Percentiles rank a stretch among this genome's conserved stretches.
These are phyloP conservation scores for Ramazzottius varieornatus DNA, from an alignment of 2,888 invertebrate genomes.

Conservation along the genomic window DNA sequence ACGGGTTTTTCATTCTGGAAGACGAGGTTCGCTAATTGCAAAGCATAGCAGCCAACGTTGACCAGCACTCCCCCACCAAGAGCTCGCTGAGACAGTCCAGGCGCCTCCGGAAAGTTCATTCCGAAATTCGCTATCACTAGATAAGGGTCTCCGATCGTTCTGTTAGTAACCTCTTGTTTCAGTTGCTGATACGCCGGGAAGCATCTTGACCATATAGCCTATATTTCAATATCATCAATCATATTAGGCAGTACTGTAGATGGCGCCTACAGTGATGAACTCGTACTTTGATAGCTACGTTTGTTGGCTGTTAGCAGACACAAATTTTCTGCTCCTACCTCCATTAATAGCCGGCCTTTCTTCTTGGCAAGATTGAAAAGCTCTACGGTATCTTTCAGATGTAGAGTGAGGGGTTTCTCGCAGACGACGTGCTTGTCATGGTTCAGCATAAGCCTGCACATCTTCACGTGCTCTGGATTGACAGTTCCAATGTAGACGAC, in stretches of 20 bases:
- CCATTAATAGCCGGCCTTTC: conserved; percentile 12
- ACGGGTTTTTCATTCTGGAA: not conserved
- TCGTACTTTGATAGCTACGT: too few relatives aligned
- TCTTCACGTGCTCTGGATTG: conserved; percentile 12
- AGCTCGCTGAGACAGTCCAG: not conserved
- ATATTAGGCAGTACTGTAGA: too few relatives aligned
- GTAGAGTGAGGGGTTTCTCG: conserved; percentile 19
- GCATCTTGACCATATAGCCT: conserved; percentile 4
- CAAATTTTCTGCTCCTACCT: not conserved
- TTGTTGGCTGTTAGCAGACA: too few relatives aligned
- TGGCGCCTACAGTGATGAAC: too few relatives aligned
- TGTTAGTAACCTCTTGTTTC: not conserved
- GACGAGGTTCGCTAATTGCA: not conserved
- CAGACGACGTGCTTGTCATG: conserved; percentile 20
- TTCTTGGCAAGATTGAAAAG: conserved; percentile 15
- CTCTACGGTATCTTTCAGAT: conserved; percentile 13
- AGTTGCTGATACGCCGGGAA: conserved; percentile 5
- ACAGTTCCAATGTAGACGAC: conserved; percentile 17
- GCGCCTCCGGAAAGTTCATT: not conserved
- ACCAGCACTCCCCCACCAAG: not conserved
- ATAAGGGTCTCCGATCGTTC: not conserved
- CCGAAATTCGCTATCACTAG: not conserved
- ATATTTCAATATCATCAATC: too few relatives aligned
- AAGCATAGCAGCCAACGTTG: not conserved
- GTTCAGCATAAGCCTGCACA: conserved; percentile 15